Percentiles rank a stretch among this genome's conserved stretches.
Evolutionary conservation across 2,113 vertebrate species (phyloP).

Genomic region (Atrichornis clamosus): DNA sequence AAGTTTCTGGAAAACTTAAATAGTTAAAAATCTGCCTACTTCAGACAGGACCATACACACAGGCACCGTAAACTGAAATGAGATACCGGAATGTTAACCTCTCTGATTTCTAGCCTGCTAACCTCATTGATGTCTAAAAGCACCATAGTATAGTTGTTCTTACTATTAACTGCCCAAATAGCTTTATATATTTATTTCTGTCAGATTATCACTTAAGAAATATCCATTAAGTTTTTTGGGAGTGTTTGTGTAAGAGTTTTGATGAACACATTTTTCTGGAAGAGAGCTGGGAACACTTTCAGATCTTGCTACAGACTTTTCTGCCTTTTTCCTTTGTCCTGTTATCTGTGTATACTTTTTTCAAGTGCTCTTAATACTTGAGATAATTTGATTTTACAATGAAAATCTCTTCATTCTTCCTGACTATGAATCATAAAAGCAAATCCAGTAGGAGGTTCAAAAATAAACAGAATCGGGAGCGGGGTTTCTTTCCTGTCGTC

Average conservation of each 20-base stretch:
- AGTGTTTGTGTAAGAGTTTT: neutral
- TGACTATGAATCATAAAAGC: neutral
- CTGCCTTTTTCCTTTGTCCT: neutral
- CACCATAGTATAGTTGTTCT: neutral
- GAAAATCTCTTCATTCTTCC: neutral
- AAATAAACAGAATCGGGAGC: neutral
- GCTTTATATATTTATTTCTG: neutral
- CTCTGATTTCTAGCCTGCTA: neutral
- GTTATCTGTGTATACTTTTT: neutral
- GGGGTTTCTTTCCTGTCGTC: fast-evolving
- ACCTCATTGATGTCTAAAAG: neutral
- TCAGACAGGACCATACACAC: neutral
- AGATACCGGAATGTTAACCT: neutral
- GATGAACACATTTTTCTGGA: neutral
- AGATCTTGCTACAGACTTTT: neutral
- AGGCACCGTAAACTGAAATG: neutral
- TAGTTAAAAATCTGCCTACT: neutral
- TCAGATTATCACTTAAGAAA: neutral
- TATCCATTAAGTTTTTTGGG: neutral
- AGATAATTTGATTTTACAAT: neutral
- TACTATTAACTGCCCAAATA: neutral
- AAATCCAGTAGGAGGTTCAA: neutral
- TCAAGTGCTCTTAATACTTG: neutral
- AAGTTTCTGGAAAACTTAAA: neutral
- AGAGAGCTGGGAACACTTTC: neutral